Base-by-base conservation (phyloP, 1,140 invertebrate genomes). In the Lamellibrachia luymesi region DNA sequence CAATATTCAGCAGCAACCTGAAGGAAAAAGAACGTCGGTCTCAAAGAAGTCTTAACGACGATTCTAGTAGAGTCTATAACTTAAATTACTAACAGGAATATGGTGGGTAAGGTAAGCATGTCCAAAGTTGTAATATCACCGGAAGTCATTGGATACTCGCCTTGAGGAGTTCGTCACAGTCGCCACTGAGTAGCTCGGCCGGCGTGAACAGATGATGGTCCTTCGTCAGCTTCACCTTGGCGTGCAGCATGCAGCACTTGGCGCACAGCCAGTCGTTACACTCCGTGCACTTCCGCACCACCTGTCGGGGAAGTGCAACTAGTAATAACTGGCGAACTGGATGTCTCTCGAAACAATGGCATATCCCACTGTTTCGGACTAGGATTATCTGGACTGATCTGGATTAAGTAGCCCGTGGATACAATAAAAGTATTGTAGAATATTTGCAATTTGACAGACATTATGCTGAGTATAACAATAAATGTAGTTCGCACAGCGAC, bases 231-330 rank as follows among this genome's bases (percentile, higher is more conserved):
- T 92, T 91, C 50, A 94, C 93, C 56, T 90, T 92, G 10, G 51
- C 27, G 90, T 94, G 93, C 93, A 94, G 93, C 13, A 92, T 50
- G 90, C 93, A 94, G 92, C 93, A 94, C 56, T 94, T 90, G 49
- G 50, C 89, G 51, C 93, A 94, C 51, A 94, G 92, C 93, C 93
- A 94, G 64, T 94, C 93, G 22, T 93, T 93, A 80, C 93, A 94
- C 91, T 94, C 92, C 22, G 93, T 93, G 80, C 93, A 94, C 91
- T 94, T 93, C 91, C 92, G 93, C 92, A 51, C 90, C 49, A 51
- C 90, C 50, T 49, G 90, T 0, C 64, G 64, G 64, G 6, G 64
- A 10, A 4, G 64, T 80, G 8, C 64, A 80, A 17, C 52, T 56
- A 56, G 64, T 22, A 10, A 80, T 22, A 38, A 80, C 8, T 80